Base-by-base conservation (phyloP, 2,113 vertebrate genomes). In the Anser cygnoides region DNA sequence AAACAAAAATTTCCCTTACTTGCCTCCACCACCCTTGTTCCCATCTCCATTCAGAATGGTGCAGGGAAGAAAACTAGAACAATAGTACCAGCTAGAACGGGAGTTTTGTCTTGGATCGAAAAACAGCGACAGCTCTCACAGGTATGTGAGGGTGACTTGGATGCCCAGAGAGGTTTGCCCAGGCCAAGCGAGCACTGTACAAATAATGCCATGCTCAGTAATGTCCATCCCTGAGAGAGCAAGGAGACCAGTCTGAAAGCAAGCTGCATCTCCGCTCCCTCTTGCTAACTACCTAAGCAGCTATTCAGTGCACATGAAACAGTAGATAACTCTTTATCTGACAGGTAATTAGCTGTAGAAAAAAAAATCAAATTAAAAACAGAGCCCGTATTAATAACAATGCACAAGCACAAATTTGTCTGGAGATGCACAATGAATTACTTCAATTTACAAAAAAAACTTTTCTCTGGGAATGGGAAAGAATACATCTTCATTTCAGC, bases 361-460 rank as follows among this genome's bases (percentile, higher is more conserved):
- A 58, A 68, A 83, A 92, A 61, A 58, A 84, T 82, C 68, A 23
- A 92, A 90, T 97, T 96, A 97, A 96, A 96, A 96, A 49, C 81
- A 94, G 87, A 96, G 95, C 9, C 87, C n/a, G 13, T 21, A 95
- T 96, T 97, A 96, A 91, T 95, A 96, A 96, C 93, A 67, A 79
- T 12, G 49, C 81, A 3, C 21, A 6, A 71, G 57, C 83, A n/a
- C 84, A 29, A 72, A 74, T 96, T 93, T 96, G 95, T 85, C 96
- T 94, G 84, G 52, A 96, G 95, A 95, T 44, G 88, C 77, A 93
- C 93, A 72, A 77, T 83, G 91, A 96, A 97, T 97, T 95, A 86
- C 96, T 96, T 97, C 65, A 87, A 96, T 96, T 97, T 95, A 84
- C 91, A 67, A 76, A 96, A 96, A 93, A 91, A 79, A 21, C 52